A percentile compares a stretch with the other conserved stretches of the same genome.
phyloP scores from a whole-genome alignment of 2,113 vertebrate genomes.

The Neolamprologus variostigma region DNA sequence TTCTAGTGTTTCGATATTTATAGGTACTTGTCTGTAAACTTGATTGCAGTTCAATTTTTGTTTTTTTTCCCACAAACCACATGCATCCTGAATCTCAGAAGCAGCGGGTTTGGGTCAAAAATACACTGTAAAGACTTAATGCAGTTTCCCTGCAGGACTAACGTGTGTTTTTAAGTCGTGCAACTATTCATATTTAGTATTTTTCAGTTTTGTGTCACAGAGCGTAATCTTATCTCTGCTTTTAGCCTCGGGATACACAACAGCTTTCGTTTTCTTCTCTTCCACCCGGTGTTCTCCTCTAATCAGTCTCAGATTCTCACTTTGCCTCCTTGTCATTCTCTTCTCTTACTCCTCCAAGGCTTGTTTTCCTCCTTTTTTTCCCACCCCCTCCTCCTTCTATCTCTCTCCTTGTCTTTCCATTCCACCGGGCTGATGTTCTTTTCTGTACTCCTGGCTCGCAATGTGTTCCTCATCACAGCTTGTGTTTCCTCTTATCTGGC shows the following conservation, averaged over 20 bases:
- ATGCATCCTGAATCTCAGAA: neutral
- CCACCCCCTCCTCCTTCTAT: neutral
- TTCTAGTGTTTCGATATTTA: neutral
- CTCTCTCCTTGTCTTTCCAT: neutral
- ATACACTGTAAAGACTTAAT: neutral
- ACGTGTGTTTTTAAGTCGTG: neutral
- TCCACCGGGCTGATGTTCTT: constrained; percentile 6
- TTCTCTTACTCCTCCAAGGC: neutral
- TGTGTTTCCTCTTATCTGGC: constrained; percentile 64
- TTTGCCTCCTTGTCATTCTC: neutral
- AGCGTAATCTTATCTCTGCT: neutral
- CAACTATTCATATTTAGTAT: neutral
- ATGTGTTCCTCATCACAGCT: constrained; percentile 60
- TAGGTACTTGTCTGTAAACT: neutral
- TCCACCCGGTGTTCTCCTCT: neutral
- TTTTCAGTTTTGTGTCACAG: neutral
- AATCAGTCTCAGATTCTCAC: constrained; percentile 9
- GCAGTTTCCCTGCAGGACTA: neutral
- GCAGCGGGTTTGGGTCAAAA: neutral
- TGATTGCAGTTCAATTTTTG: neutral
- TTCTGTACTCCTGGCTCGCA: constrained; percentile 15
- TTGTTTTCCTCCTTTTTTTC: neutral
- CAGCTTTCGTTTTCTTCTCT: neutral
- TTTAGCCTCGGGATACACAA: neutral
- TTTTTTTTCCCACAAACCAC: neutral